Evolutionary conservation across 64 coral and sea anemone species (phyloP).

Genomic region (Orbicella faveolata): DNA sequence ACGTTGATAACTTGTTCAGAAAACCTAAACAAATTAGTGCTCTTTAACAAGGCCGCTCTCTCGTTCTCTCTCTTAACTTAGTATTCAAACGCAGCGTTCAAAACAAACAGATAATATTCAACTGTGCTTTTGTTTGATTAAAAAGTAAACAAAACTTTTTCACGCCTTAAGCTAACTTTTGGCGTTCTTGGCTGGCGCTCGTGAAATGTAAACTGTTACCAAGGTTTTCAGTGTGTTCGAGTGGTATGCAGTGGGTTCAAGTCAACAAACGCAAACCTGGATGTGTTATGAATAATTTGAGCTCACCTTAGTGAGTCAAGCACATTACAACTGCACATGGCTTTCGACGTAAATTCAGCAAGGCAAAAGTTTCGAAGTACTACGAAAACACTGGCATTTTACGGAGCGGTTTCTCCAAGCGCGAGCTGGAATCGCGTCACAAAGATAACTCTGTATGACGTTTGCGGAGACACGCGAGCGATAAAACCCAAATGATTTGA

Average conservation of each 20-base stretch:
- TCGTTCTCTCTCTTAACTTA: neutral
- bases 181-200: neutral
- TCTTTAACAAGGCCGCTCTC: neutral
- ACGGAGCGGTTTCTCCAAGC: neutral
- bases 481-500: slow-evolving; percentile 6
- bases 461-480: neutral
- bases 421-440: slow-evolving; percentile 7
- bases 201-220: slow-evolving; percentile 22
- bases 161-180: neutral
- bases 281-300: slow-evolving; percentile 34
- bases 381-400: neutral
- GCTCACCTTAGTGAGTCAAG: neutral
- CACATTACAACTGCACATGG: slow-evolving; percentile 1
- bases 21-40: too few species aligned
- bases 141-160: neutral
- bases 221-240: slow-evolving; percentile 14
- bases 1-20: too few species aligned
- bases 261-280: slow-evolving; percentile 38
- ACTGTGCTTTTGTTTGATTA: neutral
- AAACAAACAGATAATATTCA: slow-evolving; percentile 1
- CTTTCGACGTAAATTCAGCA: neutral
- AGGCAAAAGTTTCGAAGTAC: neutral
- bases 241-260: slow-evolving; percentile 12
- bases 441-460: slow-evolving; percentile 6
- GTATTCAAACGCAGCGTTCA: neutral